These are phyloP conservation scores for Bos taurus DNA, from an alignment of 2,113 vertebrate genomes.

Conservation along the genomic window DNA sequence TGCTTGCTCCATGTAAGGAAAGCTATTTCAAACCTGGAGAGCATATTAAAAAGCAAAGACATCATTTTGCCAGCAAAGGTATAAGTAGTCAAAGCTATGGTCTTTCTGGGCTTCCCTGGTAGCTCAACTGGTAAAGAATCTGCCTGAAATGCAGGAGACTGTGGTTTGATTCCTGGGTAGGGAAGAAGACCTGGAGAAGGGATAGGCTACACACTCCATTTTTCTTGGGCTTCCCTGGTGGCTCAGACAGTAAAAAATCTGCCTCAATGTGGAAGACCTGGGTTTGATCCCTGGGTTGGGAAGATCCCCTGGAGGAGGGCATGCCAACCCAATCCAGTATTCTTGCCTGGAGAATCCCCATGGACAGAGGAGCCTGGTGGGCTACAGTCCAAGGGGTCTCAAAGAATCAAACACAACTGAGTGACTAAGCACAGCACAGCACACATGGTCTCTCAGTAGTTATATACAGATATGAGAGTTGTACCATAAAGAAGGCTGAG, in stretches of 20 bases:
- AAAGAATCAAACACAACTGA: neutral
- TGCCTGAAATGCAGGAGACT: neutral
- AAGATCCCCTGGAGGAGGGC: neutral
- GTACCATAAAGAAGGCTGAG: neutral
- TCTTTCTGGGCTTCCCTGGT: neutral
- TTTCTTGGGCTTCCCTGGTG: neutral
- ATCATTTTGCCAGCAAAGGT: neutral
- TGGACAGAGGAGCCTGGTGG: neutral
- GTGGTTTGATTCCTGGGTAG: neutral
- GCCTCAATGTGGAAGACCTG: neutral
- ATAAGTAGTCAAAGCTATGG: neutral
- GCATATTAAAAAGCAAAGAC: neutral
- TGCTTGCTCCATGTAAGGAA: neutral
- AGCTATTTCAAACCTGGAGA: neutral
- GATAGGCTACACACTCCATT: neutral
- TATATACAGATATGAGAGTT: neutral
- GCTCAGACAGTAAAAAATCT: neutral
- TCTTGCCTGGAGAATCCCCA: neutral
- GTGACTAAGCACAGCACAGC: neutral
- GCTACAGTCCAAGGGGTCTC: neutral
- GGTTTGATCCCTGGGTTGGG: neutral
- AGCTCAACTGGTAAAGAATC: neutral
- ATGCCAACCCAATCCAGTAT: neutral
- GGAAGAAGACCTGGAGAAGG: neutral
- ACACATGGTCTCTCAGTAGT: neutral